Percentiles rank a stretch among this genome's conserved stretches.
Evolutionary conservation across 2,888 invertebrate genomes (phyloP).

Genomic region (Stenichneumon culpator): DNA sequence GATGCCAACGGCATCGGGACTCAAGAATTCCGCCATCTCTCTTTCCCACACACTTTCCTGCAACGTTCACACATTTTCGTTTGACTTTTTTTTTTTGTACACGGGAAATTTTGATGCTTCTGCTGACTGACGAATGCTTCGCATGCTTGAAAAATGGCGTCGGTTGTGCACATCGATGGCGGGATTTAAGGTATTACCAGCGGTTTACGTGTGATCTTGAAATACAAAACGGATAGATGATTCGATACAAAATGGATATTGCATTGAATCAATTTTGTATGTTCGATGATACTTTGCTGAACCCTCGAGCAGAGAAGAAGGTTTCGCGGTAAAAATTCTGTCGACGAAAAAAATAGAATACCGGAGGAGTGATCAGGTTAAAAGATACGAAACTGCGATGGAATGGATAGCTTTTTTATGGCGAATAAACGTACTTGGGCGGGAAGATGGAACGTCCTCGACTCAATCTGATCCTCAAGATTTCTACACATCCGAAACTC

Average conservation of each 20-base stretch:
- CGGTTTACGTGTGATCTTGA: neutral
- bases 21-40: slow-evolving; percentile 69
- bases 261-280: neutral
- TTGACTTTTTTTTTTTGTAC: neutral
- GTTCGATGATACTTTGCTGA: no score
- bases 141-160: no score
- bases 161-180: no score
- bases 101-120: neutral
- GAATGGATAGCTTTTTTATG: neutral
- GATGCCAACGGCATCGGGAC: slow-evolving; percentile 44
- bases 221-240: neutral
- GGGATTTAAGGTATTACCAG: neutral
- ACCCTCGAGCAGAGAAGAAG: no score
- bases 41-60: slow-evolving; percentile 29
- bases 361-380: no score
- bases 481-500: slow-evolving; percentile 1
- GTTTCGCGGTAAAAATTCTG: no score
- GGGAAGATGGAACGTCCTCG: neutral
- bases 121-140: neutral
- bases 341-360: no score
- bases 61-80: neutral
- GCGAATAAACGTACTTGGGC: neutral
- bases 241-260: neutral
- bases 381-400: neutral
- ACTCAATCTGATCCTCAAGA: neutral